phyloP scores from a whole-genome alignment of 2,797 vertebrate genomes.

The Chrosomus eos region DNA sequence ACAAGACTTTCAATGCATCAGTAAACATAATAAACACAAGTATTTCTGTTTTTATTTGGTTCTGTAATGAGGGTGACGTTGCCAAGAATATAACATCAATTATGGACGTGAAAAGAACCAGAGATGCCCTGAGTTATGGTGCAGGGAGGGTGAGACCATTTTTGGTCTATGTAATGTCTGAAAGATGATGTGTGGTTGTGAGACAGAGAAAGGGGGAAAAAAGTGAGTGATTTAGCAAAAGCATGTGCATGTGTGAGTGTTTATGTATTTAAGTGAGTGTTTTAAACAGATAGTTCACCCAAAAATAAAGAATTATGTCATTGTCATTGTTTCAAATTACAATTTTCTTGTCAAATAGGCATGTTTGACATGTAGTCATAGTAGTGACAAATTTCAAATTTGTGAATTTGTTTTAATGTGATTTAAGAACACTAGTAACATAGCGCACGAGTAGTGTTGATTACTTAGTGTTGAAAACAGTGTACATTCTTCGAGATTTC shows the following conservation, averaged over 20 bases:
- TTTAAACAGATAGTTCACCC: conserved; percentile 22
- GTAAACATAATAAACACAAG: conserved; percentile 55
- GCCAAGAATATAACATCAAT: conserved; percentile 47
- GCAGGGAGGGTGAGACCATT: conserved; percentile 32
- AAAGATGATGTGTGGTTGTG: conserved; percentile 25
- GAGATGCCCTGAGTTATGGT: conserved; percentile 39
- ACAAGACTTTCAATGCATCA: conserved; percentile 47
- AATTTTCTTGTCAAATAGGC: not conserved
- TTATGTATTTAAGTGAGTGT: conserved; percentile 29
- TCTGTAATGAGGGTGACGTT: conserved; percentile 48
- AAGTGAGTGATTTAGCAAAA: conserved; percentile 31
- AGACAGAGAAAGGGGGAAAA: conserved; percentile 8
- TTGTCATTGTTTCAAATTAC: not conserved
- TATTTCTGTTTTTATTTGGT: conserved; percentile 55
- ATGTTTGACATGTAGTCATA: not conserved
- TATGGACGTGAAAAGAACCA: conserved; percentile 52
- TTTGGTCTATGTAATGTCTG: conserved; percentile 48
- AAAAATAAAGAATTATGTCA: conserved; percentile 14
- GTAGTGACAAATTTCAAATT: not conserved
- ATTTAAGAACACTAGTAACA: not conserved
- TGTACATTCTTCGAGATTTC: not conserved
- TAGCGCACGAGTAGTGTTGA: not conserved
- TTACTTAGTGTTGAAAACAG: not conserved
- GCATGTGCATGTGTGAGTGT: conserved; percentile 30
- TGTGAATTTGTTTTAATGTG: not conserved